These are phyloP conservation scores for Muscicapa comitata DNA, from an alignment of 2,797 vertebrate species.

Conservation along the genomic window DNA sequence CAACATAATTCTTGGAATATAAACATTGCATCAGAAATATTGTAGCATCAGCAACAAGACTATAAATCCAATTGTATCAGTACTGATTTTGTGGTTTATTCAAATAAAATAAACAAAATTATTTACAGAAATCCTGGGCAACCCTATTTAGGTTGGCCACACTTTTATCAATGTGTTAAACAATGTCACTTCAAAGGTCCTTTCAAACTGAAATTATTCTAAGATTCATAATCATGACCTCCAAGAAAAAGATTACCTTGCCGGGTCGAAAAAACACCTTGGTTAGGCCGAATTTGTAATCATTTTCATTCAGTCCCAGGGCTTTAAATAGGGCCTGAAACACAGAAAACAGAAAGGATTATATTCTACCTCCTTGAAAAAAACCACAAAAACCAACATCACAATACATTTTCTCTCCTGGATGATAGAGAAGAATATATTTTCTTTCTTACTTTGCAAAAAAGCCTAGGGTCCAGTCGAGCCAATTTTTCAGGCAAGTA, in stretches of 20 bases:
- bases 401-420: neutral
- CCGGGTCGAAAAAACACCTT: conserved; percentile 96
- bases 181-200: neutral
- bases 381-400: neutral
- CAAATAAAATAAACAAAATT: neutral
- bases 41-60: neutral
- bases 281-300: conserved; percentile 98
- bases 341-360: conserved; percentile 21
- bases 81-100: neutral
- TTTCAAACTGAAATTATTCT: neutral
- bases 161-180: neutral
- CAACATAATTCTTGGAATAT: neutral
- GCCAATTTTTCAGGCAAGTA: conserved; percentile 92
- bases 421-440: neutral
- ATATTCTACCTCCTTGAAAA: neutral
- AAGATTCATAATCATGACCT: neutral
- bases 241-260: conserved; percentile 82
- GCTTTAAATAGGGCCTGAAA: conserved; percentile 96
- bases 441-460: conserved; percentile 87
- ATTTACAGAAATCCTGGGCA: neutral
- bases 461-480: conserved; percentile 92
- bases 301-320: conserved; percentile 91
- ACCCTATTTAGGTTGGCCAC: neutral
- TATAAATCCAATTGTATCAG: neutral
- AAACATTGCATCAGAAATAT: neutral